Conservation (phyloP, 2,797 vertebrate species). For the Dryobates pubescens region DNA sequence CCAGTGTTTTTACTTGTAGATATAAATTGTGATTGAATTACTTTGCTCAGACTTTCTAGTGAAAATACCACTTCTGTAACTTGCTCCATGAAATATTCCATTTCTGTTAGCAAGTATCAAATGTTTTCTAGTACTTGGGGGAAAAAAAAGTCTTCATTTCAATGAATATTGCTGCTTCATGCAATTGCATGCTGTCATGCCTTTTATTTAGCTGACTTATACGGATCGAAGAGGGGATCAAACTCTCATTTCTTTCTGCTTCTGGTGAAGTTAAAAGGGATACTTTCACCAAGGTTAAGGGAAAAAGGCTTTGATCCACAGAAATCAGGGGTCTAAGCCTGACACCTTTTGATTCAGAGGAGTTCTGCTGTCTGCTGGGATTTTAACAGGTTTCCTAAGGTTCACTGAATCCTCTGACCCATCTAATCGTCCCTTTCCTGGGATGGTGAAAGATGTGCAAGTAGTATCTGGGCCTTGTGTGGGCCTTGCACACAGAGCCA, state of each 20-base stretch:
- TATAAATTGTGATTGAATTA: constrained; percentile 51
- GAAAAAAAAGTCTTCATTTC: background rate
- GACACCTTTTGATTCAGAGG: background rate
- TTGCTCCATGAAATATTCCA: constrained; percentile 29
- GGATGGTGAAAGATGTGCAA: background rate
- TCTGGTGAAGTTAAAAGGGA: background rate
- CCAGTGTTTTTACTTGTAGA: background rate
- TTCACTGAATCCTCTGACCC: background rate
- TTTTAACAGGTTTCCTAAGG: background rate
- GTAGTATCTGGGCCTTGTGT: background rate
- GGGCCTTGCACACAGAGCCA: background rate
- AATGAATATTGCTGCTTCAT: background rate
- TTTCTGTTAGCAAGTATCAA: constrained; percentile 29
- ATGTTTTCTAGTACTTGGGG: background rate
- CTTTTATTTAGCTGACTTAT: constrained; percentile 30
- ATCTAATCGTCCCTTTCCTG: background rate
- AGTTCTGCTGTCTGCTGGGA: background rate
- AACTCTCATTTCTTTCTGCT: background rate
- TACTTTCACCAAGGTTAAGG: background rate
- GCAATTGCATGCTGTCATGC: background rate
- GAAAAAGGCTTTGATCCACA: background rate
- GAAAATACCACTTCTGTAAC: background rate
- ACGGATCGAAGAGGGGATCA: background rate
- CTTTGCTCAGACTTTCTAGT: constrained; percentile 36
- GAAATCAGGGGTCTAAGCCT: background rate